These are phyloP conservation scores for Silurus glanis DNA, from an alignment of 2,113 vertebrate species.

Conservation along the genomic window DNA sequence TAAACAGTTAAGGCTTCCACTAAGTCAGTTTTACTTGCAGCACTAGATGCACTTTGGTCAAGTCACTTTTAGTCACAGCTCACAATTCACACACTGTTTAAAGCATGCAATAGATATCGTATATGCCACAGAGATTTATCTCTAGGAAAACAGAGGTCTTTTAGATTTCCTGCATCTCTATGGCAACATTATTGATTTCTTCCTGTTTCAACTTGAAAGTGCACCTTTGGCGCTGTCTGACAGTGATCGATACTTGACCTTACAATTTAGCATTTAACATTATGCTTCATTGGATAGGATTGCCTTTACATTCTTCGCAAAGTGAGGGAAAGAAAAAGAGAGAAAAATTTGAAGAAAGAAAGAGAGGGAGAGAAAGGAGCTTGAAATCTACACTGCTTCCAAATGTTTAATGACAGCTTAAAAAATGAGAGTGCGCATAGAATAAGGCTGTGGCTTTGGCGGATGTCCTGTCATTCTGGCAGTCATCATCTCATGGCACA, in stretches of 20 bases:
- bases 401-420: slow-evolving; percentile 11
- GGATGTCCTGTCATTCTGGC: slow-evolving; percentile 8
- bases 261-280: slow-evolving; percentile 51
- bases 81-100: background rate
- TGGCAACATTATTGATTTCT: slow-evolving; percentile 46
- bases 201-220: slow-evolving; percentile 41
- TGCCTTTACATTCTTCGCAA: slow-evolving; percentile 15
- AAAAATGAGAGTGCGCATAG: background rate
- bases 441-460: slow-evolving; percentile 1
- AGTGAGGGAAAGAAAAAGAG: background rate
- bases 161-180: slow-evolving; percentile 47
- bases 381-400: background rate
- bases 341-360: too few species aligned
- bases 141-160: background rate
- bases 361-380: background rate
- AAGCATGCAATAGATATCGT: background rate
- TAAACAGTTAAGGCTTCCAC: background rate
- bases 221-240: slow-evolving; percentile 32
- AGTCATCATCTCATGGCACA: background rate
- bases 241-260: slow-evolving; percentile 44
- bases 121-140: background rate
- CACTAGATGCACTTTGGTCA: background rate
- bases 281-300: slow-evolving; percentile 28
- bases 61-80: background rate
- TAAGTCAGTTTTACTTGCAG: background rate